phyloP scores from a whole-genome alignment of 1,140 invertebrate species.

The Philotrypesis tridentata region DNA sequence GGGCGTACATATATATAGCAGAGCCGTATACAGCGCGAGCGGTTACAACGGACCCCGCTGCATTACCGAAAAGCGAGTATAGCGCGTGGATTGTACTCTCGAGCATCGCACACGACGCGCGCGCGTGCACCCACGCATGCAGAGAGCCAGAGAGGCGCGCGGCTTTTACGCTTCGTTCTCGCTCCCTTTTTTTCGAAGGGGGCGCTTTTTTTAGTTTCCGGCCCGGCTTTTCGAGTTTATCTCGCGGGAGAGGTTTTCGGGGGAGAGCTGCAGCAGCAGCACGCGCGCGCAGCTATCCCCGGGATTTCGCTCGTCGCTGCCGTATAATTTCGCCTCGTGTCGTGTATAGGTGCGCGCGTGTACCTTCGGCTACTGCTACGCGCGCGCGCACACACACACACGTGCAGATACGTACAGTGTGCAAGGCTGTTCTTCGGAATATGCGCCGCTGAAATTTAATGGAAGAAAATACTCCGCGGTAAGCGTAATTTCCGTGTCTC shows the following conservation, averaged over 20 bases:
- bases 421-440: not conserved
- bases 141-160: too few relatives aligned
- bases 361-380: not conserved
- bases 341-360: too few relatives aligned
- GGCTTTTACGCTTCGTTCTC: too few relatives aligned
- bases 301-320: not conserved
- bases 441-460: not conserved
- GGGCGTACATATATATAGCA: too few relatives aligned
- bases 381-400: too few relatives aligned
- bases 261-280: not conserved
- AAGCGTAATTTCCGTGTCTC: not conserved
- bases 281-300: too few relatives aligned
- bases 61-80: not conserved
- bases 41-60: not conserved
- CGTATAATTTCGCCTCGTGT: not conserved
- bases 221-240: not conserved
- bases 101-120: not conserved
- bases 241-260: constrained; percentile 11
- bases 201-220: not conserved
- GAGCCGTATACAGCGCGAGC: too few relatives aligned
- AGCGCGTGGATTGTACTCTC: not conserved
- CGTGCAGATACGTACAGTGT: too few relatives aligned
- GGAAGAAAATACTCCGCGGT: not conserved
- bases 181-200: too few relatives aligned
- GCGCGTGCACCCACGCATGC: too few relatives aligned